Evolutionary conservation across 2,888 invertebrate species (phyloP), one percentile per base, ranked within the genome.

Genomic region (Pinctada fucata): DNA sequence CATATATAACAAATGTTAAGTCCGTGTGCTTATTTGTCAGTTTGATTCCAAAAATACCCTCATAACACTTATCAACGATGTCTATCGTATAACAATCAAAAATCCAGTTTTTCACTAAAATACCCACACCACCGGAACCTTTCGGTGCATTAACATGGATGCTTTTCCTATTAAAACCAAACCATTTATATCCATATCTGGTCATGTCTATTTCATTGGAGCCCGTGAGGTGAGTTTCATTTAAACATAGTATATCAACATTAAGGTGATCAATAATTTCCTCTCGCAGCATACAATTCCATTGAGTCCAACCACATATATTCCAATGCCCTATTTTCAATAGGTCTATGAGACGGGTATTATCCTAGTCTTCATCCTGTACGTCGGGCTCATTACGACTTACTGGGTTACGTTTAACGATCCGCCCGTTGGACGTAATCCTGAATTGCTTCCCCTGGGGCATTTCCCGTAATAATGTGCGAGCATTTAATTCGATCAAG

Each of bases 141-240:
- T 76, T 76, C 48, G 76, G 70, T 0, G 70, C 76, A 70, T 76
- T 76, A 50, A 51, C 49, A 75, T 68, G 75, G 58, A 68, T 69
- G 45, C 31, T 1, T 52, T 2, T 68, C 13, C 75, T 5, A 16
- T 74, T 66, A 48, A 49, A 48, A 16, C 66, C 74, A 13, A 50
- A 16, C 74, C 67, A 66, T 16, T 2, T 49, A 67, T 67, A 74
- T 48, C 66, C 74, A 52, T 72, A 52, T 5, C 1, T 10, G 3
- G 3, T 3, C 52, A 72, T 10, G 67, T 75, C 64, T 52, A 52
- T 69, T 51, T 49, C 65, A 8, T 63, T 51, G 31, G 16, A 49
- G 8, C 8, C 70, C 13, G 8, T 10, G 10, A 70, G 63, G 45
- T 70, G 76, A 5, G 76, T 64, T 64, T 76, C 65, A 63, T 63